Conservation (phyloP, 2,888 invertebrate species). For the Myopa tessellatipennis region DNA sequence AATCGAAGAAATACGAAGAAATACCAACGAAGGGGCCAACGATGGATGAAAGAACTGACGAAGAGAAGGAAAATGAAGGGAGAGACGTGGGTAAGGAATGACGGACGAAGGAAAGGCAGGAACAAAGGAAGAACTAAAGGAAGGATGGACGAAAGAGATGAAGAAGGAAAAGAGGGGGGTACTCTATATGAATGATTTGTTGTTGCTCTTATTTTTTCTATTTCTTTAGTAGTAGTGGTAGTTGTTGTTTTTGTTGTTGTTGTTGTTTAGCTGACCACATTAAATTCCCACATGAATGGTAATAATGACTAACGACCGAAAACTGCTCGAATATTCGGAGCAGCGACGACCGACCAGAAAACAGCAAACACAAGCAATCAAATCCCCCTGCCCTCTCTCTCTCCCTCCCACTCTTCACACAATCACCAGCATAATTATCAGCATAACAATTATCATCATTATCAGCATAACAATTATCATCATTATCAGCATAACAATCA, state of each 20-base stretch:
- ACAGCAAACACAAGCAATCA: not conserved
- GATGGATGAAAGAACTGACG: not conserved
- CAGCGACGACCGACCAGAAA: not conserved
- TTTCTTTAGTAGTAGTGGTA: conserved; percentile 34
- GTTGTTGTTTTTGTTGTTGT: conserved; percentile 38
- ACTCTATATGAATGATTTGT: not conserved
- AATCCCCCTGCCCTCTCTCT: not conserved
- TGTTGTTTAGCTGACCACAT: conserved; percentile 46
- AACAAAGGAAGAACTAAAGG: conserved; percentile 22
- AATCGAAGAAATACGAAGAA: not conserved
- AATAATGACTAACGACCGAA: conserved; percentile 54
- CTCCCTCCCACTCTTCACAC: no score
- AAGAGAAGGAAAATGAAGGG: not conserved
- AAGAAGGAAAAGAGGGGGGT: not conserved
- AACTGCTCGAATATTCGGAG: conserved; percentile 31
- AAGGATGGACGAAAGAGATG: conserved; percentile 15
- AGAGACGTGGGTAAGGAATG: conserved; percentile 1
- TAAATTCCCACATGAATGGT: conserved; percentile 52
- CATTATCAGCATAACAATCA: no score
- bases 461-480: no score
- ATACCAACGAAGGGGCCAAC: not conserved
- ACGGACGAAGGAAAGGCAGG: not conserved
- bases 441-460: no score
- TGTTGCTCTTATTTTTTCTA: not conserved
- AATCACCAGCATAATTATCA: no score